Percentiles rank a stretch among this genome's conserved stretches.
Conservation (phyloP, 64 coral and sea anemone genomes). For the Catalaphyllia jardinei region DNA sequence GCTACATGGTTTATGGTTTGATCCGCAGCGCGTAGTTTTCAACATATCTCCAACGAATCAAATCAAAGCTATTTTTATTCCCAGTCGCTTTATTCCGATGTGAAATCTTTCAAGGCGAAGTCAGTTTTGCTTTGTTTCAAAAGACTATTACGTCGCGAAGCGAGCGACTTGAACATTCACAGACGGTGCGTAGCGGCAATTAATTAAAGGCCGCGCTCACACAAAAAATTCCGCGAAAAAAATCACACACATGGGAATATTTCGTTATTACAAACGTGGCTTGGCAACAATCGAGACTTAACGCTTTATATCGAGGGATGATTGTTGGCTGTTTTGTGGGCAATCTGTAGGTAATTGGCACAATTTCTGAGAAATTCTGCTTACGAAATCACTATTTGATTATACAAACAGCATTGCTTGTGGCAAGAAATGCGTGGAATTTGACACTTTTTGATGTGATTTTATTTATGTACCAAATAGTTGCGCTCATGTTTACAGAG, state of each 20-base stretch:
- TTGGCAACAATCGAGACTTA: background rate
- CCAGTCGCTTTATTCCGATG: background rate
- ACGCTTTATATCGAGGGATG: too few species aligned
- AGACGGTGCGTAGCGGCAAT: too few species aligned
- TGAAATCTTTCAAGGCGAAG: background rate
- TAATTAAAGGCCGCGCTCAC: too few species aligned
- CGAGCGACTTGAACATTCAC: background rate
- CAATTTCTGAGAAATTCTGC: background rate
- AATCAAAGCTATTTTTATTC: background rate
- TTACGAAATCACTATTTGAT: constrained; percentile 29
- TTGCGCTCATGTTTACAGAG: background rate
- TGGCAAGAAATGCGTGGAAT: constrained; percentile 20
- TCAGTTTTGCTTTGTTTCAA: background rate
- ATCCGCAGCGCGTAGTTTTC: too few species aligned
- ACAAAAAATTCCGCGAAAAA: background rate
- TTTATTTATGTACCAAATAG: constrained; percentile 16
- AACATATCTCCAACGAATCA: too few species aligned
- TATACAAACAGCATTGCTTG: background rate
- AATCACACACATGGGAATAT: background rate
- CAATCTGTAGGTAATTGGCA: background rate
- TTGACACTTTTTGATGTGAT: background rate
- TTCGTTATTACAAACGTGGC: background rate
- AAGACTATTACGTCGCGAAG: background rate
- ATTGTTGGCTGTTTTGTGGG: background rate
- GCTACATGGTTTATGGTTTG: too few species aligned